Evolutionary conservation across 1,140 invertebrate genomes (phyloP).

Genomic region (Drosophila saltans): DNA sequence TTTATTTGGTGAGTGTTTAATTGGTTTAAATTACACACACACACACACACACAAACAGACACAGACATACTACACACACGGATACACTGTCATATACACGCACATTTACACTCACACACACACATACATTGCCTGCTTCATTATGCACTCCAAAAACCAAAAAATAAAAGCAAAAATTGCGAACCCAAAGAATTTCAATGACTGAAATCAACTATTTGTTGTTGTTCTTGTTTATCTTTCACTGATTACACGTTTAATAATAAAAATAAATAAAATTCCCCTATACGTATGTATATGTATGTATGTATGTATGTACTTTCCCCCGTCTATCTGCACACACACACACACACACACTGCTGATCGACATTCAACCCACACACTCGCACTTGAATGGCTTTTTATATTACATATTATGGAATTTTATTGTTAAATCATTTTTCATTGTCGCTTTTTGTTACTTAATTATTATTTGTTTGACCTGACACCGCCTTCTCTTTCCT

Average conservation of each 20-base stretch:
- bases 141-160: conserved; percentile 9
- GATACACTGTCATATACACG: too few relatives aligned
- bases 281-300: neutral
- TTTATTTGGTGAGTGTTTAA: conserved; percentile 66
- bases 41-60: conserved; percentile 17
- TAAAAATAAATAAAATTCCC: conserved; percentile 63
- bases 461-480: conserved; percentile 63
- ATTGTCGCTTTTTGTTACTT: conserved; percentile 61
- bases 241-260: conserved; percentile 73
- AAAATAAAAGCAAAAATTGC: conserved; percentile 39
- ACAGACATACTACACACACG: conserved; percentile 32
- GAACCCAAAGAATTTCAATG: conserved; percentile 25
- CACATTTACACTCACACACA: neutral
- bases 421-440: conserved; percentile 53
- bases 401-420: conserved; percentile 50
- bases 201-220: conserved; percentile 48
- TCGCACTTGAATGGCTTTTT: conserved; percentile 15
- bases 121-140: conserved; percentile 9
- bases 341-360: neutral
- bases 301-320: neutral
- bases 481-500: conserved; percentile 1
- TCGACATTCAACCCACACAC: neutral
- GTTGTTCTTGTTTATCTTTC: conserved; percentile 61
- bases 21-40: conserved; percentile 69
- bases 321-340: neutral